These are phyloP conservation scores for Tricholaema leucomelas DNA, from an alignment of 2,113 vertebrate genomes.

Conservation along the genomic window DNA sequence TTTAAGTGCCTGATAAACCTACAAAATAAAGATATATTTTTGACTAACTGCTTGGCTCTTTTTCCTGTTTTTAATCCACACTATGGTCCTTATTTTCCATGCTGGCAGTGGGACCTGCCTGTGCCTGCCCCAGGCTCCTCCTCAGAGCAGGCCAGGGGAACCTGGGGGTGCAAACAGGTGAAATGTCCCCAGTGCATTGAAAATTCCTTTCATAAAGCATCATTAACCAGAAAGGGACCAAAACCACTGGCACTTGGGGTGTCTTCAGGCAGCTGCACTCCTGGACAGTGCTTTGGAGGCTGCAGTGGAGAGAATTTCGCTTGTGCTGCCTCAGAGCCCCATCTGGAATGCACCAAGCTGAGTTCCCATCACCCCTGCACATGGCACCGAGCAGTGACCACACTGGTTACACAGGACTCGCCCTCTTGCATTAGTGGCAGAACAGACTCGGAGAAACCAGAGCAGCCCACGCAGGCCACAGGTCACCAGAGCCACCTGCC, in stretches of 20 bases:
- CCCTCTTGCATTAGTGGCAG: not conserved
- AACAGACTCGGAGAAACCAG: not conserved
- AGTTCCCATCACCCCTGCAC: not conserved
- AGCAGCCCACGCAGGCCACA: rapidly evolving
- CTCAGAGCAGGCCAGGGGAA: too few species aligned
- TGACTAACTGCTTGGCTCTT: not conserved
- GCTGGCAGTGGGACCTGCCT: not conserved
- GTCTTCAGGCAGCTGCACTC: not conserved
- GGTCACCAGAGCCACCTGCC: rapidly evolving
- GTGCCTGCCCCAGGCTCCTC: not conserved
- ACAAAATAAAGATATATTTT: constrained; percentile 68
- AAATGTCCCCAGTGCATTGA: not conserved
- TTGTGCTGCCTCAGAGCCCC: not conserved
- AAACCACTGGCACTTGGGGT: not conserved
- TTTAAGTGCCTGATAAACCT: constrained; percentile 50
- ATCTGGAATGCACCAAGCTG: rapidly evolving
- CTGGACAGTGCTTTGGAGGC: not conserved
- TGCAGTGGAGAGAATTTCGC: rapidly evolving
- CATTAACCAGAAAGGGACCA: not conserved
- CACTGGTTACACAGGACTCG: rapidly evolving
- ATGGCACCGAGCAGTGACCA: rapidly evolving
- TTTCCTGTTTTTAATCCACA: too few species aligned
- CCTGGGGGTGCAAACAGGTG: rapidly evolving
- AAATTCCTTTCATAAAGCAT: not conserved
- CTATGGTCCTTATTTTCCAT: too few species aligned